Evolutionary conservation across 2,888 invertebrate genomes (phyloP).

Genomic region (Agonopterix alstromeriana): DNA sequence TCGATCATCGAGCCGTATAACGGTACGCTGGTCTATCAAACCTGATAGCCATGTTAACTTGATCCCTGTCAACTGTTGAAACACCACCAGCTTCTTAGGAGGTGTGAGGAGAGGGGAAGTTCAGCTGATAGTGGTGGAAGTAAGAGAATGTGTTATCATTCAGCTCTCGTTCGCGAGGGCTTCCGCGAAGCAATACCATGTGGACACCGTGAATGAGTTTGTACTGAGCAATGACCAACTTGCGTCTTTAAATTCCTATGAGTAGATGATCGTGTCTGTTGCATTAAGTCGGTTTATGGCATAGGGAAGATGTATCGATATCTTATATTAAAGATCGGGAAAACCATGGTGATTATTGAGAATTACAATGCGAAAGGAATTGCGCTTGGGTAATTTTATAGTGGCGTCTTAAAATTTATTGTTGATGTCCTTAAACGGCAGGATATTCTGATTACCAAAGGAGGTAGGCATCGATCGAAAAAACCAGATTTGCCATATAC

Average conservation of each 20-base stretch:
- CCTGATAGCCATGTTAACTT: conserved; percentile 16
- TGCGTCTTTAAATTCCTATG: conserved; percentile 30
- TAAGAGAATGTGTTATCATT: conserved; percentile 66
- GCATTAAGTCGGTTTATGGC: too few relatives aligned
- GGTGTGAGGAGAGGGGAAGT: conserved; percentile 15
- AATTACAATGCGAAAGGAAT: too few relatives aligned
- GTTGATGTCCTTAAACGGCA: too few relatives aligned
- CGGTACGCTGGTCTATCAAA: conserved; percentile 63
- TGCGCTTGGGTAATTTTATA: too few relatives aligned
- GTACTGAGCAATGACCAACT: conserved; percentile 25
- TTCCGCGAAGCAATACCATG: conserved; percentile 60
- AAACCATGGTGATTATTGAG: too few relatives aligned
- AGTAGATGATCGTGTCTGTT: neutral
- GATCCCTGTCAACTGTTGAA: conserved; percentile 13
- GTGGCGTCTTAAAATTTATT: too few relatives aligned
- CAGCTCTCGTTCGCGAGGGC: conserved; percentile 50
- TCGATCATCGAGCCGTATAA: conserved; percentile 51
- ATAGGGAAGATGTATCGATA: too few relatives aligned
- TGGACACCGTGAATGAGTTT: conserved; percentile 33
- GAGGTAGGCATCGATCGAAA: too few relatives aligned
- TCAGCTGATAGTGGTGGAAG: conserved; percentile 21
- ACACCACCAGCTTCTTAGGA: conserved; percentile 1
- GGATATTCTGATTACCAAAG: too few relatives aligned
- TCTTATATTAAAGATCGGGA: too few relatives aligned
- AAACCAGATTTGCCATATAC: too few relatives aligned